Evolutionary conservation across 2,113 vertebrate genomes (phyloP).

Genomic region (Rhinogobius similis): DNA sequence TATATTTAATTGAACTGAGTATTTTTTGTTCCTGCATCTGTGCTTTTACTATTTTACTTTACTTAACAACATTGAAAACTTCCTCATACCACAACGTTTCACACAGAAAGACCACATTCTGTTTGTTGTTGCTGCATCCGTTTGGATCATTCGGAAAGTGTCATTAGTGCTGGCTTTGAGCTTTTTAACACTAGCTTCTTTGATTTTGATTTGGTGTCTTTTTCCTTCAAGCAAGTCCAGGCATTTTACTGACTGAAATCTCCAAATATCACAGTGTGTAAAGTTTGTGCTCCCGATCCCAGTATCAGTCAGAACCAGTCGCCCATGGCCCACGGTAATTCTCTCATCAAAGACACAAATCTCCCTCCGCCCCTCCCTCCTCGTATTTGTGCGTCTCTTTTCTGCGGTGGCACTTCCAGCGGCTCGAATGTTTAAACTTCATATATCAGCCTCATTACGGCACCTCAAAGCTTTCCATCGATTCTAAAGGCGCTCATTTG

Average conservation of each 20-base stretch:
- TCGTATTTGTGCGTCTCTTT: conserved; percentile 52
- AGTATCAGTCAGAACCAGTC: conserved; percentile 42
- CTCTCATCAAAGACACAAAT: conserved; percentile 88
- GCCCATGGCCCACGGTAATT: conserved; percentile 85
- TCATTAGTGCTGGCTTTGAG: not conserved
- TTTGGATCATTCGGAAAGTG: not conserved
- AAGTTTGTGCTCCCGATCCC: conserved; percentile 56
- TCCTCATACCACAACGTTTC: too few relatives aligned
- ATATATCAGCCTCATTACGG: conserved; percentile 90
- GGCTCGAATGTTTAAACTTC: conserved; percentile 81
- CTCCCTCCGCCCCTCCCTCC: conserved; percentile 34
- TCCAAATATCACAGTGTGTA: conserved; percentile 63
- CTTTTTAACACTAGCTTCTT: not conserved
- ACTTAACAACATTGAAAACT: too few relatives aligned
- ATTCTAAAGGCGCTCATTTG: conserved; percentile 94
- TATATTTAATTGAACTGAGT: too few relatives aligned
- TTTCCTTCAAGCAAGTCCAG: conserved; percentile 47
- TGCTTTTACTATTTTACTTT: too few relatives aligned
- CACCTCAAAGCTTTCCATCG: conserved; percentile 88
- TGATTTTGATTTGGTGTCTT: conserved; percentile 33
- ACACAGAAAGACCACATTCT: too few relatives aligned
- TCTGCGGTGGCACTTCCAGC: conserved; percentile 71
- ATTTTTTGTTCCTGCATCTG: too few relatives aligned
- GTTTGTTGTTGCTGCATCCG: not conserved
- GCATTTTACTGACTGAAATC: conserved; percentile 32